Evolutionary conservation across 2,113 vertebrate genomes (phyloP).

Genomic region (Manacus vitellinus): DNA sequence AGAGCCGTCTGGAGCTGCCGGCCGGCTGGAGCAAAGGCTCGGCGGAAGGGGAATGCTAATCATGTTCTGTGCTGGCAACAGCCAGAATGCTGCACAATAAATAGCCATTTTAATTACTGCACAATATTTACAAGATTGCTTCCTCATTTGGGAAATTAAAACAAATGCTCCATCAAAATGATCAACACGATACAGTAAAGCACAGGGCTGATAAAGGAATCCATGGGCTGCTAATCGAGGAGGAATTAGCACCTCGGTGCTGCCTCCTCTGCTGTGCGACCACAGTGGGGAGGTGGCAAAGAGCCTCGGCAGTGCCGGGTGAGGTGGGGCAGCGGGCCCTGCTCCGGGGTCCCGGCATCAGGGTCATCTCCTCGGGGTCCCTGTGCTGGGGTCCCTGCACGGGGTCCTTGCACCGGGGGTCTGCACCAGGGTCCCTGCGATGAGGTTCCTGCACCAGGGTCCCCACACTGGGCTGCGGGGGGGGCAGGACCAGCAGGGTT

Average conservation of each 20-base stretch:
- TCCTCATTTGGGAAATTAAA: slow-evolving; percentile 66
- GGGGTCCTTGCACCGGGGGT: neutral
- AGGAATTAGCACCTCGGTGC: neutral
- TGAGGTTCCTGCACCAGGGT: neutral
- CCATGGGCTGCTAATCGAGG: neutral
- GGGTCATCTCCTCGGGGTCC: neutral
- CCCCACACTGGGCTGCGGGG: too few relatives aligned
- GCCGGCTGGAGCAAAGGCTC: neutral
- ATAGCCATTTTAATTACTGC: slow-evolving; percentile 60
- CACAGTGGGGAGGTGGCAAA: fast-evolving
- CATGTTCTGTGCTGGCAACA: neutral
- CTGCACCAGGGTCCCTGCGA: neutral
- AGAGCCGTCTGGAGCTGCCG: neutral
- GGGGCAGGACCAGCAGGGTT: neutral
- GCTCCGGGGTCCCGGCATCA: neutral
- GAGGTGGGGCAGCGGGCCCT: fast-evolving
- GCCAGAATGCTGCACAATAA: slow-evolving; percentile 34
- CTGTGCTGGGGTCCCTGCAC: neutral
- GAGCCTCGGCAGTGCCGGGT: fast-evolving
- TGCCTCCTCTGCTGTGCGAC: neutral
- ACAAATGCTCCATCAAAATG: slow-evolving; percentile 48
- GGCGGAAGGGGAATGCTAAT: neutral
- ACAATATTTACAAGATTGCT: slow-evolving; percentile 62
- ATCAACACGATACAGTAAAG: neutral
- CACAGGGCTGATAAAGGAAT: neutral